phyloP scores from a whole-genome alignment of 1,140 invertebrate species.

The Ceratina calcarata region DNA sequence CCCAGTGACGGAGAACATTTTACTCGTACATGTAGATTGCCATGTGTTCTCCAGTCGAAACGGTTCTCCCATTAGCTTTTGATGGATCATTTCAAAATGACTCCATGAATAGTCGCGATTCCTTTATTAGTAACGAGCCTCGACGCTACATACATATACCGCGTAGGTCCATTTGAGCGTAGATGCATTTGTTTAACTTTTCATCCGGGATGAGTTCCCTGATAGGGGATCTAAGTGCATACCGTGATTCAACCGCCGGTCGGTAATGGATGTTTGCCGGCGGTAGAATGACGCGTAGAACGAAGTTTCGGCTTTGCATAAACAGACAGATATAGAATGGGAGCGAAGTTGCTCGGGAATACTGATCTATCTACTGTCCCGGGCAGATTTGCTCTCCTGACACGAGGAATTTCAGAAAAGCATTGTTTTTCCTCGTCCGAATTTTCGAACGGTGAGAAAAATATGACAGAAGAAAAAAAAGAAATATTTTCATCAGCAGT shows the following conservation, averaged over 20 bases:
- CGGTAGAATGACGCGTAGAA: background rate
- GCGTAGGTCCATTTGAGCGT: background rate
- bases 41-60: background rate
- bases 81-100: background rate
- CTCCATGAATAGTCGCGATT: background rate
- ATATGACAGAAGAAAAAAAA: no score
- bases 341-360: background rate
- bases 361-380: background rate
- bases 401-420: no score
- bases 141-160: no score
- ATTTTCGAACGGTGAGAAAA: no score
- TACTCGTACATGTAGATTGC: no score
- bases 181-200: conserved; percentile 11
- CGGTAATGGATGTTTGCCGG: conserved; percentile 17
- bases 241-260: background rate
- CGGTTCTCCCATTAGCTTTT: background rate
- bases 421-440: no score
- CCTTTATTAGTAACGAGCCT: background rate
- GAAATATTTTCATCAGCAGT: no score
- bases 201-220: background rate
- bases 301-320: conserved; percentile 7
- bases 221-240: conserved; percentile 10
- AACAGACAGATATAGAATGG: background rate
- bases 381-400: no score
- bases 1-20: no score